These are phyloP conservation scores for Bothrops jararaca DNA, from an alignment of 2,113 vertebrate genomes.

Conservation along the genomic window DNA sequence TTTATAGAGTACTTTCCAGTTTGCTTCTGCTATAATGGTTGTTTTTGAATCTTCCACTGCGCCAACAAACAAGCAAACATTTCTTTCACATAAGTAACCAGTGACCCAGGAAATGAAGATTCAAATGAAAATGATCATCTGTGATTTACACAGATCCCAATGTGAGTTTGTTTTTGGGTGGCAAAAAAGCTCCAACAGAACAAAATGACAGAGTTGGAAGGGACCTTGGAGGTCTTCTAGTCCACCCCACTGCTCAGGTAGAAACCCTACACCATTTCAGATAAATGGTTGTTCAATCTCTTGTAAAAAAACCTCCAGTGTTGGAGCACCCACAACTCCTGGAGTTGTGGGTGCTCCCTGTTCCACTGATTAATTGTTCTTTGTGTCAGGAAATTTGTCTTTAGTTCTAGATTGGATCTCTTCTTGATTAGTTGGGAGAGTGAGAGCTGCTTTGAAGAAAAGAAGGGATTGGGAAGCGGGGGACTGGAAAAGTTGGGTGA, in stretches of 20 bases:
- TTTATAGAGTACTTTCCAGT: not conserved
- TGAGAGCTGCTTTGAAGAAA: not conserved
- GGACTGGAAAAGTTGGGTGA: not conserved
- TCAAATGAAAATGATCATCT: not conserved
- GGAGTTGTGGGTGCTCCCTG: too few relatives aligned
- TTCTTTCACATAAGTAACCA: not conserved
- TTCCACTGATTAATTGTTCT: not conserved
- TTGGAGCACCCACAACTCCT: not conserved
- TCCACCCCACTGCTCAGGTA: not conserved
- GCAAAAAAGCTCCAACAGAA: not conserved
- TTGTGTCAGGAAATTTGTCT: not conserved
- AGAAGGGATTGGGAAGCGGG: not conserved
- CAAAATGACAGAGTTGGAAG: not conserved
- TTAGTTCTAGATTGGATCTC: not conserved
- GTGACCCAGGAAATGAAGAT: not conserved
- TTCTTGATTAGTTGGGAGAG: not conserved
- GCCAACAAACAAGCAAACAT: not conserved
- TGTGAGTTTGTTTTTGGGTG: not conserved
- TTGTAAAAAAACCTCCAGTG: not conserved
- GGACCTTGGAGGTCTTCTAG: not conserved
- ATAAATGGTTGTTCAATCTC: not conserved
- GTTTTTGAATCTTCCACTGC: not conserved
- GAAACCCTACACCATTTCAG: not conserved
- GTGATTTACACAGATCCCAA: too few relatives aligned
- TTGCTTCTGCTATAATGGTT: not conserved